Conservation (phyloP, 2,113 vertebrate species). For the Isichthys henryi region DNA sequence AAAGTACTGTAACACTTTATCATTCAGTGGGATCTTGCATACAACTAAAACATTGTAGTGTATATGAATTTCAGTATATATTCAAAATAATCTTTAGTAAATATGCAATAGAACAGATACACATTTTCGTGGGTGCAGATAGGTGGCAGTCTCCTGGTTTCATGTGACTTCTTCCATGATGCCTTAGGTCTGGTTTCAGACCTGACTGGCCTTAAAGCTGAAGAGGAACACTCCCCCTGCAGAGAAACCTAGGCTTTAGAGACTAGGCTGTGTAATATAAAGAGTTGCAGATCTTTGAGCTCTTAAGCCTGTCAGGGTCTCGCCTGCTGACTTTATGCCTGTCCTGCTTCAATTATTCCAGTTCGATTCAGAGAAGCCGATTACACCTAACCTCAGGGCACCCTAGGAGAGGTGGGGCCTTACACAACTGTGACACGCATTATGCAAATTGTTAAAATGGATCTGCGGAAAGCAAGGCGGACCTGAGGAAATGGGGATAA, state of each 20-base stretch:
- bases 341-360: not conserved
- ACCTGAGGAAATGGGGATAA: not conserved
- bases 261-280: not conserved
- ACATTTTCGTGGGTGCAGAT: not conserved
- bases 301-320: not conserved
- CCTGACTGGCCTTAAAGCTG: not conserved
- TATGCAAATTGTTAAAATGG: not conserved
- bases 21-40: not conserved
- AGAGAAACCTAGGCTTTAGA: not conserved
- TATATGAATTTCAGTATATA: not conserved
- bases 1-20: not conserved
- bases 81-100: not conserved
- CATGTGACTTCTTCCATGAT: not conserved
- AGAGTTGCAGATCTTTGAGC: not conserved
- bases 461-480: not conserved
- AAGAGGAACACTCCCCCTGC: not conserved
- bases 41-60: not conserved
- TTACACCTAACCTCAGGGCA: not conserved
- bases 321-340: not conserved
- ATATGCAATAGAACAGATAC: not conserved
- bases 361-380: not conserved
- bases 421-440: not conserved
- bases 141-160: not conserved
- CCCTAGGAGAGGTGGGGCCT: not conserved
- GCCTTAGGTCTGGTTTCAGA: not conserved